Percentiles rank a stretch among this genome's conserved stretches.
Evolutionary conservation across 1,140 invertebrate species (phyloP).

Genomic region (Lordiphosa collinella): DNA sequence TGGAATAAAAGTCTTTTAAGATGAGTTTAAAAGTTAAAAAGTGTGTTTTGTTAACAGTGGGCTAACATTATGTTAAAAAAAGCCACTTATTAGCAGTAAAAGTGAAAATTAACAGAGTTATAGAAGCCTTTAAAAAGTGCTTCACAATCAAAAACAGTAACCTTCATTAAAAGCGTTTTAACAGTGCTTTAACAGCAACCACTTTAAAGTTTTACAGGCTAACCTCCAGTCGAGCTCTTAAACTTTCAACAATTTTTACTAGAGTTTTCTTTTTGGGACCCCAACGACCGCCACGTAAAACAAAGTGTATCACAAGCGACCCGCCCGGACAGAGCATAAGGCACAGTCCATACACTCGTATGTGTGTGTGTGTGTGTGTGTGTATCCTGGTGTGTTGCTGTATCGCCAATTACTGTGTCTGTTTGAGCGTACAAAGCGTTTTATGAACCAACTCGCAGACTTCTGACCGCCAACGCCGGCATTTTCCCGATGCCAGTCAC

Average conservation of each 20-base stretch:
- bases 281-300: constrained; percentile 19
- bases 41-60: no score
- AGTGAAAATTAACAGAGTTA: no score
- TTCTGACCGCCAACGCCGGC: background rate
- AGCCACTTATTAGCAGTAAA: no score
- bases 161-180: no score
- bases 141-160: no score
- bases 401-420: constrained; percentile 76
- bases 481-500: constrained; percentile 64
- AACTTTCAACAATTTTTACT: background rate
- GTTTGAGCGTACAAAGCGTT: constrained; percentile 76
- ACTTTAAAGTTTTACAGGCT: no score
- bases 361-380: constrained; percentile 19
- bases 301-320: constrained; percentile 32
- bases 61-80: no score
- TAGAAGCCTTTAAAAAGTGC: no score
- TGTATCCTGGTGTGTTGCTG: constrained; percentile 15
- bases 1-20: no score
- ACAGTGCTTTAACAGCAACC: no score
- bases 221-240: background rate
- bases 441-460: constrained; percentile 64
- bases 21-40: no score
- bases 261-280: background rate
- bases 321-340: constrained; percentile 19
- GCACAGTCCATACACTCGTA: constrained; percentile 14